Percentiles rank a stretch among this genome's conserved stretches.
Evolutionary conservation across 2,797 vertebrate species (phyloP).

Genomic region (Moxostoma hubbsi): DNA sequence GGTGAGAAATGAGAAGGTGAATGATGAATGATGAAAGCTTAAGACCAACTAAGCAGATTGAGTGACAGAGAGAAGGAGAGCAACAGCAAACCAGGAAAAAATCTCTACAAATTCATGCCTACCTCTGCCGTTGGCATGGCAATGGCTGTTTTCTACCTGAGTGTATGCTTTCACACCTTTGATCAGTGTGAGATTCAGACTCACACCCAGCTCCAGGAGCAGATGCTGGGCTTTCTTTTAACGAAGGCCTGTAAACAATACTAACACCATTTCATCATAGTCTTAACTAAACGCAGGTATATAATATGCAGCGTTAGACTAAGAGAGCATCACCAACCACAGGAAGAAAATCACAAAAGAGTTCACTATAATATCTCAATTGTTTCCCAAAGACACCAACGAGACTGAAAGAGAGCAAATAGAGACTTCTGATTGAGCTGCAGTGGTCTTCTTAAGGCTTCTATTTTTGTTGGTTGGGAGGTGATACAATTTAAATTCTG

Average conservation of each 20-base stretch:
- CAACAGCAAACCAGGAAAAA: not conserved
- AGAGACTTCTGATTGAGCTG: not conserved
- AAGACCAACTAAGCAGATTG: conserved; percentile 5
- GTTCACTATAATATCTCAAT: not conserved
- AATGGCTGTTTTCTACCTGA: conserved; percentile 48
- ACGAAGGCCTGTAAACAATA: not conserved
- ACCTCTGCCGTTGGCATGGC: conserved; percentile 30
- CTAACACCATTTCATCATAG: too few species aligned
- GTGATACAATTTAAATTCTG: too few species aligned
- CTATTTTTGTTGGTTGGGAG: too few species aligned
- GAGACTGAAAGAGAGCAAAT: not conserved
- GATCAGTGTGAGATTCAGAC: conserved; percentile 38
- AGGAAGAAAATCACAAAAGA: too few species aligned
- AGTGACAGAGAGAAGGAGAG: not conserved
- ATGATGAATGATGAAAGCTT: conserved; percentile 18
- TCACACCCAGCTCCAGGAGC: conserved; percentile 33
- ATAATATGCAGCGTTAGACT: too few species aligned
- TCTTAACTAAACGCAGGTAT: too few species aligned
- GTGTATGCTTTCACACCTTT: conserved; percentile 53
- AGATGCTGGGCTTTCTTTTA: conserved; percentile 38
- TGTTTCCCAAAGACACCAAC: not conserved
- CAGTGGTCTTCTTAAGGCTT: too few species aligned
- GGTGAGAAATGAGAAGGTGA: not conserved
- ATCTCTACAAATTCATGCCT: conserved; percentile 31
- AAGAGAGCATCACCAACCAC: too few species aligned